These are phyloP conservation scores for Noturus placidus DNA, from an alignment of 2,113 vertebrate genomes.

Conservation along the genomic window DNA sequence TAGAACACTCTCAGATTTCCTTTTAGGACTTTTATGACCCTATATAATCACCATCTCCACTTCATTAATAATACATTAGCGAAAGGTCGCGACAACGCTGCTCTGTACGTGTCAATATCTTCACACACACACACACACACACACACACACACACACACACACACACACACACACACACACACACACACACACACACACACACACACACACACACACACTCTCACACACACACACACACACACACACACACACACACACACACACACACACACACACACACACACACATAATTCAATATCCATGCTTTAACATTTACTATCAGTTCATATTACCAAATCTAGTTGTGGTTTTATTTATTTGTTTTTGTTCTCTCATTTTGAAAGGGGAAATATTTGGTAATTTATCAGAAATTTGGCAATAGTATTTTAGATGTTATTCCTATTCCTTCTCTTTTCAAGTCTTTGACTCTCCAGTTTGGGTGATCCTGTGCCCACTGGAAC, in stretches of 20 bases:
- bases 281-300: neutral
- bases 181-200: slow-evolving; percentile 2
- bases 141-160: slow-evolving; percentile 14
- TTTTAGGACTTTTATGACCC: neutral
- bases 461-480: no score
- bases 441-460: no score
- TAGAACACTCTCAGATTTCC: no score
- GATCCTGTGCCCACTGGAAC: no score
- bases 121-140: neutral
- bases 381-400: neutral
- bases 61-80: slow-evolving; percentile 23
- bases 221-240: slow-evolving; percentile 9
- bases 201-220: slow-evolving; percentile 14
- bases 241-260: slow-evolving; percentile 7
- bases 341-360: neutral
- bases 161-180: neutral
- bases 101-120: neutral
- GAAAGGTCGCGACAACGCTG: neutral
- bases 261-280: neutral
- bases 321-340: neutral
- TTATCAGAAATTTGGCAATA: no score
- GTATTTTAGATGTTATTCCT: no score
- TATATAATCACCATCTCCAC: slow-evolving; percentile 12
- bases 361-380: neutral
- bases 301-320: neutral